These are phyloP conservation scores for Leuciscus idus DNA, from an alignment of 2,113 vertebrate species.

Conservation along the genomic window DNA sequence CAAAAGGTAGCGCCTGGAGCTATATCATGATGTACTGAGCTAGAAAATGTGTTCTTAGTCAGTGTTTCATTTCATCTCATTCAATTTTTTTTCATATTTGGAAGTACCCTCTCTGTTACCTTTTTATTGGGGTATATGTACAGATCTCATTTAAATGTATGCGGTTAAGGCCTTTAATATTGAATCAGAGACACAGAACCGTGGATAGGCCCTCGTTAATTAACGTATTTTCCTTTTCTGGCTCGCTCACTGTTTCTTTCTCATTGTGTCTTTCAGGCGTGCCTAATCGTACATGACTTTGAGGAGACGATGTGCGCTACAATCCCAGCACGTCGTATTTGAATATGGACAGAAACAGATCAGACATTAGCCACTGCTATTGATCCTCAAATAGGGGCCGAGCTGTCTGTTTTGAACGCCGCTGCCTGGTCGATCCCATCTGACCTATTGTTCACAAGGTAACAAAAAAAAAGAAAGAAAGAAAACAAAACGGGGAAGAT, in stretches of 20 bases:
- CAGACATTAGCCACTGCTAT: constrained; percentile 74
- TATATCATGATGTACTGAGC: constrained; percentile 68
- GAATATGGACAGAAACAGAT: constrained; percentile 72
- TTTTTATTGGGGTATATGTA: constrained; percentile 58
- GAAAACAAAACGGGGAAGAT: constrained; percentile 55
- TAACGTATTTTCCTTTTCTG: constrained; percentile 59
- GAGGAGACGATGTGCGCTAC: constrained; percentile 64
- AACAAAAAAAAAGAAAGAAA: constrained; percentile 44
- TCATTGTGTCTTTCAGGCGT: constrained; percentile 56
- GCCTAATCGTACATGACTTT: constrained; percentile 70
- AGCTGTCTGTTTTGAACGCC: constrained; percentile 64
- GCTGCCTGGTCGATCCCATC: constrained; percentile 68
- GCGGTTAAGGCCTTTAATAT: constrained; percentile 51
- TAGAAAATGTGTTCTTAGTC: constrained; percentile 61
- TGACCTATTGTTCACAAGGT: constrained; percentile 70
- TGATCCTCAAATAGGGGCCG: constrained; percentile 73
- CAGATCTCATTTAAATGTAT: constrained; percentile 47
- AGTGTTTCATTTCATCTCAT: constrained; percentile 70
- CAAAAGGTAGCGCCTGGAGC: constrained; percentile 77
- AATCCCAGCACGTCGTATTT: constrained; percentile 67
- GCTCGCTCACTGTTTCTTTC: constrained; percentile 44
- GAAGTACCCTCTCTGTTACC: constrained; percentile 59
- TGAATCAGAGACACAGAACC: constrained; percentile 46
- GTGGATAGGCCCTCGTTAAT: constrained; percentile 52
- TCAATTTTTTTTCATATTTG: constrained; percentile 65